Base-by-base conservation (phyloP, 2,113 vertebrate species). In the Ctenomys sociabilis region DNA sequence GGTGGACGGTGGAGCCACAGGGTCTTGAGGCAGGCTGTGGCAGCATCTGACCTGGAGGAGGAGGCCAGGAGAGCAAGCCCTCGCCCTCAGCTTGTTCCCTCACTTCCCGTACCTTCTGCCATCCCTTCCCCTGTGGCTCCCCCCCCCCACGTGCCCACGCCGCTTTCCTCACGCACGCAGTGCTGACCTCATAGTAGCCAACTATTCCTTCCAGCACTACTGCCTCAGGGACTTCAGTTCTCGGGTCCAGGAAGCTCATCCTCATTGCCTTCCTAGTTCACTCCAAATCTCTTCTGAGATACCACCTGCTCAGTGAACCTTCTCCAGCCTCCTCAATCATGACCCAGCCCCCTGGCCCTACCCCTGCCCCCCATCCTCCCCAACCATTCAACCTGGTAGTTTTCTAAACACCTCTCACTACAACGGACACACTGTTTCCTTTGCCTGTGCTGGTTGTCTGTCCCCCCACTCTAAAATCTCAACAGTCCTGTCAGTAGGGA, bases 1-100 rank as follows among this genome's bases (percentile, higher is more conserved):
- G 40, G 73, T 30, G 40, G 26, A 96, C 97, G 78, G 72, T 8
- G 6, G 99, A 99, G 99, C 98, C 98, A 98, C 98, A 98, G 98
- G 97, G 98, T 97, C 98, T 97, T 98, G 97, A 99, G 98, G 98
- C 97, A 97, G 98, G 98, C 98, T 97, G 97, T 97, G 43, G 73
- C 73, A 98, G 98, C 97, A 93, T 95, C 22, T 21, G 72, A 30
- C 8, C 77, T 6, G 13, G 87, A 78, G 86, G 61, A 26, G 3
- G 4, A 54, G 40, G 40, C 75, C 12, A 19, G 49, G 59, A 64
- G 43, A 70, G 40, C 52, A 16, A 30, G 37, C 52, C 75, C 14
- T 54, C 52, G 57, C 49, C 37, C 13, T 75, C n/a, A 12, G 52
- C 83, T 80, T 72, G 7, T 59, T 73, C 28, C 61, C 43, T 68